phyloP scores from a whole-genome alignment of 2,888 invertebrate species.

The Polymixis flavicincta region DNA sequence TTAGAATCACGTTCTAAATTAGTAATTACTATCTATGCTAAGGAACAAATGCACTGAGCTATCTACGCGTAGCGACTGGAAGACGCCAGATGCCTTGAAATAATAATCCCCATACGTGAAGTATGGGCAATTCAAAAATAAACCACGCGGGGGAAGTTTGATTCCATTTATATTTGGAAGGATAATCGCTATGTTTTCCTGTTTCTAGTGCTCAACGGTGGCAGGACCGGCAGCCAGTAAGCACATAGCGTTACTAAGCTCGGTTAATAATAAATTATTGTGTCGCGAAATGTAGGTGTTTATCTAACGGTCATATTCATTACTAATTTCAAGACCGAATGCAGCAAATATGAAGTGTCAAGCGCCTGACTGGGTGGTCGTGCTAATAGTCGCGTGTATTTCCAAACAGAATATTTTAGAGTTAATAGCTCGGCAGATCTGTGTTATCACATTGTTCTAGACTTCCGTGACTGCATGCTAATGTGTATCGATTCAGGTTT shows the following conservation, averaged over 20 bases:
- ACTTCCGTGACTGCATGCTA: slow-evolving; percentile 50
- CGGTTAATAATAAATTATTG: slow-evolving; percentile 57
- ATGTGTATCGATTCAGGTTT: slow-evolving; percentile 52
- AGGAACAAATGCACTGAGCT: slow-evolving; percentile 71
- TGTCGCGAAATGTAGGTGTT: slow-evolving; percentile 63
- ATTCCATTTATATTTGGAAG: slow-evolving; percentile 83
- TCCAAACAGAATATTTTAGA: slow-evolving; percentile 38
- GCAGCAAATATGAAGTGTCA: slow-evolving; percentile 50
- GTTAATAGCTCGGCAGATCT: slow-evolving; percentile 33
- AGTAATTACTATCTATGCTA: slow-evolving; percentile 70
- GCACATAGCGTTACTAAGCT: slow-evolving; percentile 57
- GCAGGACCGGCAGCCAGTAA: slow-evolving; percentile 60
- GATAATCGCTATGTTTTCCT: slow-evolving; percentile 76
- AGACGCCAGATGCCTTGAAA: slow-evolving; percentile 81
- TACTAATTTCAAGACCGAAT: slow-evolving; percentile 51
- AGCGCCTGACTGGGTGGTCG: slow-evolving; percentile 44
- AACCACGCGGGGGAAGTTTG: slow-evolving; percentile 86
- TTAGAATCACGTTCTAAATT: slow-evolving; percentile 71
- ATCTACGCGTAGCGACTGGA: slow-evolving; percentile 74
- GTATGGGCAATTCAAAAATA: slow-evolving; percentile 83
- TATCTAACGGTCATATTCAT: slow-evolving; percentile 63
- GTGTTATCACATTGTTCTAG: slow-evolving; percentile 54
- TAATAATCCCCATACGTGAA: slow-evolving; percentile 84
- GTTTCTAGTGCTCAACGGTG: slow-evolving; percentile 58
- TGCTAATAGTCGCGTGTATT: slow-evolving; percentile 31